phyloP scores from a whole-genome alignment of 2,888 invertebrate genomes.

The Agrotis puta region DNA sequence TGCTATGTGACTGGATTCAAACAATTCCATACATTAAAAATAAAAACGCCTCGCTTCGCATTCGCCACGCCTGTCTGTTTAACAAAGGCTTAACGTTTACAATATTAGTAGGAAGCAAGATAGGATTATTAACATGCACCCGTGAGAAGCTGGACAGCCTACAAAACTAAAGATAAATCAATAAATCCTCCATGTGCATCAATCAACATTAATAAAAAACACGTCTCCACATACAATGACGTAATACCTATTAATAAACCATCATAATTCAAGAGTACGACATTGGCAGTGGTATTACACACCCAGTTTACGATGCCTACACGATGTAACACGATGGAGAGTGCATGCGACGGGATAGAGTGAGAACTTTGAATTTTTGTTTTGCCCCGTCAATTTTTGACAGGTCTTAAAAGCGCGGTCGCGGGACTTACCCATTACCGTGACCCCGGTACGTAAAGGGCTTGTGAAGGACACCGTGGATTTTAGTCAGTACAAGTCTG shows the following conservation, averaged over 20 bases:
- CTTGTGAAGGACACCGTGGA: too few species aligned
- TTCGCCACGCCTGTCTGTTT: too few species aligned
- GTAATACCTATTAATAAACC: constrained; percentile 25
- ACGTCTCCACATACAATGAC: neutral
- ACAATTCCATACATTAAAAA: too few species aligned
- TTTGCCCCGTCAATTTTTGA: too few species aligned
- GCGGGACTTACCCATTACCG: too few species aligned
- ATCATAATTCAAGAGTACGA: constrained; percentile 16
- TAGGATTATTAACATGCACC: neutral
- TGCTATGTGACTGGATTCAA: too few species aligned
- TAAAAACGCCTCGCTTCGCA: too few species aligned
- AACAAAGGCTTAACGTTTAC: too few species aligned
- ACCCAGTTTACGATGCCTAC: constrained; percentile 21
- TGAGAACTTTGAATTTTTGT: constrained; percentile 9
- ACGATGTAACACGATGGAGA: constrained; percentile 20
- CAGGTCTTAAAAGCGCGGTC: too few species aligned
- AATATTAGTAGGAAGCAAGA: too few species aligned
- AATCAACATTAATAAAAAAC: neutral
- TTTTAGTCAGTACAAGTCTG: too few species aligned
- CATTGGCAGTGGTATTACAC: constrained; percentile 54
- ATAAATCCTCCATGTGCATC: neutral
- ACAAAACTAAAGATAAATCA: neutral
- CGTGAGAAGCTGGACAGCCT: neutral
- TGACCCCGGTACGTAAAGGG: too few species aligned
- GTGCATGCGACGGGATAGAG: neutral